Evolutionary conservation across 2,113 vertebrate genomes (phyloP), one percentile per base, ranked within the genome.

Genomic region (Raja brachyura): DNA sequence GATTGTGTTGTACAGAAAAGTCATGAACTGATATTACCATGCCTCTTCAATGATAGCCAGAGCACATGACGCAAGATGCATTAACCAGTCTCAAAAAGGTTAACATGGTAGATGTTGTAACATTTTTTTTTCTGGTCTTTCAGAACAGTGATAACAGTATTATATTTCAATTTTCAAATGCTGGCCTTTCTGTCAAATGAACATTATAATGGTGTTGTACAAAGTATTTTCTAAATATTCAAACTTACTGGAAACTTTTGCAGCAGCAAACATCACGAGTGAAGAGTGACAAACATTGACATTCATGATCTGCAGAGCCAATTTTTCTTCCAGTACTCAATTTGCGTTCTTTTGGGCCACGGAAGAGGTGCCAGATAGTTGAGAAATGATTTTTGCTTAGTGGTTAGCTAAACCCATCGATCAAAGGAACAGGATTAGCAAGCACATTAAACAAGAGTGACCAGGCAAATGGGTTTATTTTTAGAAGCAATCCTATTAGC

Each of bases 381-480:
- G 68, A 74, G 54, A 92, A 48, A 92, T 92, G 66, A 63, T 54
- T 28, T 25, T 28, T 73, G 0, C 66, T 28, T 6, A 54, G 20
- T 54, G 33, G 10, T 14, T 25, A 31, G 18, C 20, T 70, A 66
- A 70, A 48, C 14, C 22, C 63, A 92, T 92, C 16, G 66, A 92
- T 74, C 90, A 92, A 74, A 54, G 3, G 20, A 18, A 13, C 22
- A 48, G 18, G 33, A 92, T 92, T 68, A 92, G 33, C 90, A 92
- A 92, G 33, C 39, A 54, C 18, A 74, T 73, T 92, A 92, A 48
- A 22, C 90, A 74, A 3, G 66, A 54, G 59, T 73, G 33, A 92
- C 66, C 66, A 92, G 48, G 66, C 61, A 92, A 73, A 92, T 92
- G 90, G 90, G 9, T 11, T 48, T 74, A 73, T 92, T 73, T 92